Conservation (phyloP, 1,140 invertebrate genomes). For the Papilio machaon region DNA sequence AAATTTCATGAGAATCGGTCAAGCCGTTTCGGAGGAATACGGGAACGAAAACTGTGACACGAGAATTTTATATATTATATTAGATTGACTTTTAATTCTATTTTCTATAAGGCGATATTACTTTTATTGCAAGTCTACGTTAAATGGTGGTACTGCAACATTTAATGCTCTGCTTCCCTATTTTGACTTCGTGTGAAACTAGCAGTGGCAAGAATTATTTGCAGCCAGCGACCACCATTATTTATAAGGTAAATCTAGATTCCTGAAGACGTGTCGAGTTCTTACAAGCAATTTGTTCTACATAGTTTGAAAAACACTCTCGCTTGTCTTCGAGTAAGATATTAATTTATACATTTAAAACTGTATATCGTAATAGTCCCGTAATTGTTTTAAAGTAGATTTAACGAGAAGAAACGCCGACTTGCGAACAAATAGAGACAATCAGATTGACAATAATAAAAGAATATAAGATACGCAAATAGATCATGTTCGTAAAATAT, state of each 20-base stretch:
- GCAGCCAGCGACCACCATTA: slow-evolving; percentile 1
- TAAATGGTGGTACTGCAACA: not conserved
- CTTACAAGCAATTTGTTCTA: not conserved
- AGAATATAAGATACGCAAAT: no score
- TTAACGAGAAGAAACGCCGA: no score
- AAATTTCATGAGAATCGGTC: no score
- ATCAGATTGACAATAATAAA: no score
- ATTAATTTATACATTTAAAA: not conserved
- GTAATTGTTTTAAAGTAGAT: no score
- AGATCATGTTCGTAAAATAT: no score
- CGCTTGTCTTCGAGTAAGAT: not conserved
- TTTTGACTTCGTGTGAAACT: not conserved
- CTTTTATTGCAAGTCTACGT: not conserved
- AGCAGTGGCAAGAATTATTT: slow-evolving; percentile 11
- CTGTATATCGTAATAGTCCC: not conserved
- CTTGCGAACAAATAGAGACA: no score
- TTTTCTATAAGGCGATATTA: no score
- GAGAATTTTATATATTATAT: no score
- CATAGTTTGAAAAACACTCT: not conserved
- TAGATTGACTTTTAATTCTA: not conserved
- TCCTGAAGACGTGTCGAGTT: not conserved
- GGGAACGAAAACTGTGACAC: no score
- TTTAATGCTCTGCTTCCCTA: not conserved
- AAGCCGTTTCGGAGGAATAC: no score
- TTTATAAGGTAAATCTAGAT: slow-evolving; percentile 25